Conservation (phyloP, 2,888 invertebrate species). For the Cyclophora punctaria region DNA sequence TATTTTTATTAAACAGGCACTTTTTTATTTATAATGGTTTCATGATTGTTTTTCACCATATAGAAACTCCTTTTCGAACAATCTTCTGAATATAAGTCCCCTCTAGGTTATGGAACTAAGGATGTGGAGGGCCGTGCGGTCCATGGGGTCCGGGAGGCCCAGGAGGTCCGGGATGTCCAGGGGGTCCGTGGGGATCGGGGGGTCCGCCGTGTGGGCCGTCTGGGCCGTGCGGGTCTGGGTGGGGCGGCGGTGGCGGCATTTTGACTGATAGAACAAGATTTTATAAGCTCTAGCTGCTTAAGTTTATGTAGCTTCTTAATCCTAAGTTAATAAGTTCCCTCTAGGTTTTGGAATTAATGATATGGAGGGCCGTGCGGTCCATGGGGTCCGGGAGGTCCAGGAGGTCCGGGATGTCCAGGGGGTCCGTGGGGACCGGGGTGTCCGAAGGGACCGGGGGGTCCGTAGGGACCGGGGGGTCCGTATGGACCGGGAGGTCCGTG, state of each 20-base stretch:
- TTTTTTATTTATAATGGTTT: too few species aligned
- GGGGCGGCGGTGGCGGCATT: constrained; percentile 26
- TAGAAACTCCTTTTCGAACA: too few species aligned
- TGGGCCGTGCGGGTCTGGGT: constrained; percentile 15
- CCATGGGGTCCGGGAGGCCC: constrained; percentile 11
- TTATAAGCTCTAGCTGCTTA: too few species aligned
- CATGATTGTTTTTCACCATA: too few species aligned
- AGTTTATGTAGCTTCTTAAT: too few species aligned
- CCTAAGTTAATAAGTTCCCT: too few species aligned
- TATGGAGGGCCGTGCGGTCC: constrained; percentile 18
- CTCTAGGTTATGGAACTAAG: neutral
- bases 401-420: constrained; percentile 2
- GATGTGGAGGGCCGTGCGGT: constrained; percentile 19
- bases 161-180: constrained; percentile 3
- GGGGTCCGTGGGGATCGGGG: constrained; percentile 10
- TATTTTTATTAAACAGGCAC: too few species aligned
- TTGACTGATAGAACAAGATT: constrained; percentile 6
- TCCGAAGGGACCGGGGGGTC: neutral
- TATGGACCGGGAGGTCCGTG: constrained; percentile 1
- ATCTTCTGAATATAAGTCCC: too few species aligned
- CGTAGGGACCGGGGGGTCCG: neutral
- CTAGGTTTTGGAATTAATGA: neutral
- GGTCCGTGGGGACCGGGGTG: constrained; percentile 11
- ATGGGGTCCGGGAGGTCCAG: constrained; percentile 12
- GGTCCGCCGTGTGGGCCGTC: constrained; percentile 13